phyloP scores from a whole-genome alignment of 1,140 invertebrate species.

The Parasteatoda tepidariorum region DNA sequence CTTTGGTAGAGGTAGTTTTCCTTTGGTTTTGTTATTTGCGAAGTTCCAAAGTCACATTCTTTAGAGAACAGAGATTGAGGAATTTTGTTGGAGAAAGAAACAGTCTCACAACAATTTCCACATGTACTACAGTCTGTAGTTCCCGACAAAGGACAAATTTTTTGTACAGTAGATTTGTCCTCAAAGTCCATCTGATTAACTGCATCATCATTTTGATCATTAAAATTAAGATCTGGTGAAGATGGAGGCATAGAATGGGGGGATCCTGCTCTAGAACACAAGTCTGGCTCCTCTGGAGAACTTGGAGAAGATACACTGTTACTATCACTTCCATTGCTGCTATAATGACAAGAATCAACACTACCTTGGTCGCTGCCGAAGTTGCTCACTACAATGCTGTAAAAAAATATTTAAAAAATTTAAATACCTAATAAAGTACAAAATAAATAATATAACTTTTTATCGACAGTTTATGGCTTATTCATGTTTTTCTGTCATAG shows the following conservation, averaged over 20 bases:
- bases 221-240: slow-evolving; percentile 22
- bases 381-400: slow-evolving; percentile 54
- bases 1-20: slow-evolving; percentile 44
- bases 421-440: background rate
- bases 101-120: background rate
- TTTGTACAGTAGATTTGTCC: background rate
- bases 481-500: too few species aligned
- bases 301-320: slow-evolving; percentile 57
- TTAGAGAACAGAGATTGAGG: background rate
- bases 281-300: slow-evolving; percentile 38
- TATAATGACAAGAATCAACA: slow-evolving; percentile 56
- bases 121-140: background rate
- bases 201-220: slow-evolving; percentile 5
- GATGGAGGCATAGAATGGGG: slow-evolving; percentile 58
- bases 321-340: slow-evolving; percentile 46
- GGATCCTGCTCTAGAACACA: slow-evolving; percentile 44
- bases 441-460: too few species aligned
- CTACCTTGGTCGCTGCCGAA: slow-evolving; percentile 55
- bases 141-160: background rate
- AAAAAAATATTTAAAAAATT: slow-evolving; percentile 60
- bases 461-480: too few species aligned
- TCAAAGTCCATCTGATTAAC: background rate
- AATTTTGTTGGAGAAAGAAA: background rate
- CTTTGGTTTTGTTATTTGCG: background rate
- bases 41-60: background rate